These are phyloP conservation scores for Orbicella faveolata DNA, from an alignment of 64 coral and sea anemone genomes.

Conservation along the genomic window DNA sequence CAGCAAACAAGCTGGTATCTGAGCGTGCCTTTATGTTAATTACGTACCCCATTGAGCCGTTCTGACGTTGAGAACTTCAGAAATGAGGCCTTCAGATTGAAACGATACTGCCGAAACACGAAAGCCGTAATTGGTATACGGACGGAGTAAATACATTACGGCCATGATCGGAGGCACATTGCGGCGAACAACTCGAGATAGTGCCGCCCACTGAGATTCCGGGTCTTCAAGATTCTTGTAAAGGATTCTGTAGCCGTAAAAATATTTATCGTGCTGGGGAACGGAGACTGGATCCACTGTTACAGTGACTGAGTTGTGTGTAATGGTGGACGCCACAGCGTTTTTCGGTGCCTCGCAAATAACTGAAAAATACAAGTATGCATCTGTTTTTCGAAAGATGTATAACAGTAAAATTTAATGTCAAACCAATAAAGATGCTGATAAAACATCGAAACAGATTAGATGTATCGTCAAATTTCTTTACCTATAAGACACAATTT, in stretches of 20 bases:
- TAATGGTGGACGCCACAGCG: background rate
- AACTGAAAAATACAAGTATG: background rate
- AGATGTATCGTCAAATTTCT: no score
- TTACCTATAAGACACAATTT: no score
- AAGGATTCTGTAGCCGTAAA: conserved; percentile 8
- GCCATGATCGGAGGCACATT: background rate
- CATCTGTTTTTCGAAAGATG: no score
- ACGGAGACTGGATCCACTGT: background rate
- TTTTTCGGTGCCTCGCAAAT: conserved; percentile 25
- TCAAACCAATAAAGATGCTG: no score
- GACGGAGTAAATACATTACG: background rate
- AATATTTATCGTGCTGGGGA: background rate
- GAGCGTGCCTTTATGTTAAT: no score
- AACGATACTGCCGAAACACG: conserved; percentile 17
- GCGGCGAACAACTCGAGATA: background rate
- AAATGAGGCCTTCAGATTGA: conserved; percentile 8
- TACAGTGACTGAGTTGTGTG: background rate
- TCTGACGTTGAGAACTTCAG: background rate
- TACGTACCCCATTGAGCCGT: background rate
- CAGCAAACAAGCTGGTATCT: no score
- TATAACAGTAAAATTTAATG: no score
- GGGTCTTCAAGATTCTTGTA: conserved; percentile 34
- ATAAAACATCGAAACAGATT: no score
- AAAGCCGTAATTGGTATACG: conserved; percentile 29
- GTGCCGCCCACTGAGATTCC: background rate